Evolutionary conservation across 2,113 vertebrate species (phyloP).

Genomic region (Callospermophilus lateralis): DNA sequence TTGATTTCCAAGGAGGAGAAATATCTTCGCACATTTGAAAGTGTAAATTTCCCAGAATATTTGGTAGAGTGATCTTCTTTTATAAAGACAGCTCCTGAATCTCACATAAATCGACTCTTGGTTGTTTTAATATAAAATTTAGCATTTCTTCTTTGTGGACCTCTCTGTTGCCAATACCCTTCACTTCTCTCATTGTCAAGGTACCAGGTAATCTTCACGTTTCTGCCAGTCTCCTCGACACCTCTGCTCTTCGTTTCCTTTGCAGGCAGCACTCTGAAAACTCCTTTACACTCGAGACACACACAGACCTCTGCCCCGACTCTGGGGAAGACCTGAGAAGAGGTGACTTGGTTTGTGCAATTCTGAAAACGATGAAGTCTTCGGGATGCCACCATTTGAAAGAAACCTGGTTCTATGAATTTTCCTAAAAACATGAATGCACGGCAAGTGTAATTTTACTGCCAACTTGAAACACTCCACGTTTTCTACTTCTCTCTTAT

Average conservation of each 20-base stretch:
- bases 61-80: neutral
- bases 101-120: neutral
- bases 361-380: slow-evolving; percentile 16
- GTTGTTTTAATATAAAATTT: neutral
- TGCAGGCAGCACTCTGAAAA: slow-evolving; percentile 12
- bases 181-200: neutral
- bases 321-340: slow-evolving; percentile 23
- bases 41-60: slow-evolving; percentile 10
- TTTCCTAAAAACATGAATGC: neutral
- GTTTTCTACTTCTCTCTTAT: slow-evolving; percentile 39
- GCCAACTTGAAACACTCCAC: neutral
- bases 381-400: neutral
- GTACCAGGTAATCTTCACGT: neutral
- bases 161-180: neutral
- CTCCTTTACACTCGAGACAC: slow-evolving; percentile 42
- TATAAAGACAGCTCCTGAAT: slow-evolving; percentile 9
- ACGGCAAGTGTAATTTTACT: neutral
- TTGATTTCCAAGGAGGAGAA: neutral
- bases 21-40: slow-evolving; percentile 26
- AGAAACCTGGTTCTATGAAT: neutral
- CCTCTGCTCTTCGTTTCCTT: neutral
- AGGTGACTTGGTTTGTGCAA: neutral
- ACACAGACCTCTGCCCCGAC: neutral
- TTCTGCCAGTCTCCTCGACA: neutral
- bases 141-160: neutral